Evolutionary conservation across 2,797 vertebrate species (phyloP).

Genomic region (Thunnus albacares): DNA sequence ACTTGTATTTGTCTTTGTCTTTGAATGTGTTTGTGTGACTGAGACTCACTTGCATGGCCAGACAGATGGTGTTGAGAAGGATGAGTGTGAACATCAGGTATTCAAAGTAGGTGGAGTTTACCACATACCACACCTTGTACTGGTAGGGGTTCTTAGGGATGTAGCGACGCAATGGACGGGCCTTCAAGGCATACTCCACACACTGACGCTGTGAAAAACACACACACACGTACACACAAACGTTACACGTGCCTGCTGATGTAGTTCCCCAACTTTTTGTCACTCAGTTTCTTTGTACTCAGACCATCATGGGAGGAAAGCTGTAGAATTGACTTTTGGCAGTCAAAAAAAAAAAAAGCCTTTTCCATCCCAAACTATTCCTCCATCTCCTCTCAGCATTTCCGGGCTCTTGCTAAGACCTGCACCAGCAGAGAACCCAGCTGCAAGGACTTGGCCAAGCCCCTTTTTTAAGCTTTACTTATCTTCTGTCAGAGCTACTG

Average conservation of each 20-base stretch:
- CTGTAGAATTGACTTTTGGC: constrained; percentile 17
- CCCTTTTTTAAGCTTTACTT: constrained; percentile 48
- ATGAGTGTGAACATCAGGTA: constrained; percentile 99
- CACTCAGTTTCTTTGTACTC: not conserved
- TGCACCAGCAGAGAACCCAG: constrained; percentile 45
- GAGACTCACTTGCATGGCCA: constrained; percentile 97
- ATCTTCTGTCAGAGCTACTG: constrained; percentile 50
- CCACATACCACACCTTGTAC: constrained; percentile 99
- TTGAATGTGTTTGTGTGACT: not conserved
- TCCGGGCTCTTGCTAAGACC: constrained; percentile 33
- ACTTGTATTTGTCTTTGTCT: not conserved
- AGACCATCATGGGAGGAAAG: constrained; percentile 9
- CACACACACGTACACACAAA: constrained; percentile 24
- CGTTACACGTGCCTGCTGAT: not conserved
- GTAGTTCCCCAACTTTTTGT: not conserved
- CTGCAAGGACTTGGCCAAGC: constrained; percentile 34
- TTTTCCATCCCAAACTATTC: constrained; percentile 16
- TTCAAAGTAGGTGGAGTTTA: constrained; percentile 99
- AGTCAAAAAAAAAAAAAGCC: constrained; percentile 14
- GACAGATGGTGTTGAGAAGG: constrained; percentile 99
- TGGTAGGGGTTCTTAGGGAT: constrained; percentile 99
- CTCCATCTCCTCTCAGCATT: constrained; percentile 24
- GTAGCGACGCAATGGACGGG: constrained; percentile 95
- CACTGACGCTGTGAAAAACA: constrained; percentile 92
- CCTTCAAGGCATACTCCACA: constrained; percentile 98